phyloP scores from a whole-genome alignment of 2,797 vertebrate genomes.

The Amphiprion clarkii region DNA sequence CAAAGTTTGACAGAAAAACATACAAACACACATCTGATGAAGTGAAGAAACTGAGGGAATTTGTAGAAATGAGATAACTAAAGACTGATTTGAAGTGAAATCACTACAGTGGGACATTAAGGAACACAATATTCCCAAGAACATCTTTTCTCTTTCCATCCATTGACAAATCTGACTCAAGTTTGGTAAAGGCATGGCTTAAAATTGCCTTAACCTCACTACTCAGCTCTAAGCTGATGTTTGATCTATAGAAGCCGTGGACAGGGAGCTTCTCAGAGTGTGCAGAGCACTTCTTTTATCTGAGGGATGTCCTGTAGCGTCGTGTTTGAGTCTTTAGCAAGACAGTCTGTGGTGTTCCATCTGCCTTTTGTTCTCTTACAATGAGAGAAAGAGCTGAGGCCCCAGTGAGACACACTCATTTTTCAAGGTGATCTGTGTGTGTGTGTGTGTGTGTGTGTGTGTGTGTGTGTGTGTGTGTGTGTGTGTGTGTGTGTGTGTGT shows the following conservation, averaged over 20 bases:
- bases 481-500: conserved; percentile 31
- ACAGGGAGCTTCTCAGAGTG: conserved; percentile 22
- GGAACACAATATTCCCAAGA: background rate
- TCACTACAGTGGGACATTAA: background rate
- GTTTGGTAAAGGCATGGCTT: background rate
- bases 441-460: conserved; percentile 31
- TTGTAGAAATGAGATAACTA: no score
- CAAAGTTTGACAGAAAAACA: background rate
- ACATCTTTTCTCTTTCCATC: background rate
- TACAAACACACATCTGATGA: background rate
- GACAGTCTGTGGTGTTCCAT: conserved; percentile 49
- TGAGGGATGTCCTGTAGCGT: conserved; percentile 9
- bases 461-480: conserved; percentile 8
- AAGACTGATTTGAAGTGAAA: background rate
- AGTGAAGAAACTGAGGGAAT: background rate
- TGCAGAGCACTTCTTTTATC: conserved; percentile 23
- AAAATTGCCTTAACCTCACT: conserved; percentile 1
- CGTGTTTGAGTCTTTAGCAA: conserved; percentile 24
- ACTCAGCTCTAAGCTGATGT: conserved; percentile 2
- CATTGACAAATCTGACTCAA: background rate
- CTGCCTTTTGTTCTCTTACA: conserved; percentile 80
- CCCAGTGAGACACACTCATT: conserved; percentile 60
- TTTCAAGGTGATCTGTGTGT: conserved; percentile 69
- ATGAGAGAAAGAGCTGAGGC: conserved; percentile 66
- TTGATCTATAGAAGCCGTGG: background rate